A percentile compares a stretch with the other conserved stretches of the same genome.
Evolutionary conservation across 2,797 vertebrate species (phyloP).

Genomic region (Takifugu rubripes): DNA sequence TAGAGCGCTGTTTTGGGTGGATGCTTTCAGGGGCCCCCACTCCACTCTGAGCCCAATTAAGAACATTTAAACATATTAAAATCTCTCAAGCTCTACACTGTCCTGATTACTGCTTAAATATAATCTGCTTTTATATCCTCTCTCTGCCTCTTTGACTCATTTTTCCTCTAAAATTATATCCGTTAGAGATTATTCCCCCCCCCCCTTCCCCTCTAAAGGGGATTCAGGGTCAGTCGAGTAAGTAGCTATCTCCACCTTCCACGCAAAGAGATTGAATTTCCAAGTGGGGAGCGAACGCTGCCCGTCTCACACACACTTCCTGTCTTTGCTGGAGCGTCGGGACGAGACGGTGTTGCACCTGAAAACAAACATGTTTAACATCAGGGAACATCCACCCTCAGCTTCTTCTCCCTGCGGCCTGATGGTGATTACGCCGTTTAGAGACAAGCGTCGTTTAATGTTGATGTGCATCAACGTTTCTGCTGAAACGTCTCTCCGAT

Average conservation of each 20-base stretch:
- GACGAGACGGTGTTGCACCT: constrained; percentile 12
- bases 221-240: constrained; percentile 48
- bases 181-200: constrained; percentile 54
- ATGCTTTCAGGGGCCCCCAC: constrained; percentile 67
- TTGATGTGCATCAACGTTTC: constrained; percentile 61
- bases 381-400: constrained; percentile 7
- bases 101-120: constrained; percentile 72
- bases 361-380: constrained; percentile 7
- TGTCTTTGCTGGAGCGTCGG: constrained; percentile 9
- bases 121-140: constrained; percentile 68
- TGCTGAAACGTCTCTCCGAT: constrained; percentile 47
- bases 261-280: constrained; percentile 44
- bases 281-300: constrained; percentile 35
- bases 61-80: constrained; percentile 76
- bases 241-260: constrained; percentile 47
- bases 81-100: constrained; percentile 69
- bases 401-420: constrained; percentile 15
- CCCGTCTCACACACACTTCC: constrained; percentile 12
- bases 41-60: constrained; percentile 72
- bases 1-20: constrained; percentile 71
- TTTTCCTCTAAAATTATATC: constrained; percentile 65
- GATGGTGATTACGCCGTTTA: constrained; percentile 45
- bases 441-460: constrained; percentile 49
- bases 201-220: constrained; percentile 37
- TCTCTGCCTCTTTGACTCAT: constrained; percentile 65